Conservation (phyloP, 2,113 vertebrate species). For the Psittacara wagleri region DNA sequence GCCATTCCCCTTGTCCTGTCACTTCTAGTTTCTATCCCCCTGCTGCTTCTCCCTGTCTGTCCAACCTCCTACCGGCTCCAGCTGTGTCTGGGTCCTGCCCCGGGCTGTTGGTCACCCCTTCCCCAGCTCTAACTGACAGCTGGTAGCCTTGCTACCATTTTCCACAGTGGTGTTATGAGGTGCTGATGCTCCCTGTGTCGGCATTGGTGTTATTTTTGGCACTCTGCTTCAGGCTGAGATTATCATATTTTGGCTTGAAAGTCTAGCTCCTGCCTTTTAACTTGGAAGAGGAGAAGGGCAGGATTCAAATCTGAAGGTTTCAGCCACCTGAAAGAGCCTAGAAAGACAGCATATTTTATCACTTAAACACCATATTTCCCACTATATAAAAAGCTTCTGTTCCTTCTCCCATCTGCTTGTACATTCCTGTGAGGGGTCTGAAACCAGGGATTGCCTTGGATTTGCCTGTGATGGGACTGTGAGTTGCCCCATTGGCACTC, state of each 20-base stretch:
- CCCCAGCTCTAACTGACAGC: neutral
- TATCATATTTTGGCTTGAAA: conserved; percentile 51
- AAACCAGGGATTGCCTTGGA: neutral
- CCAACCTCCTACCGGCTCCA: neutral
- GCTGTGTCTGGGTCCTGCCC: accelerated
- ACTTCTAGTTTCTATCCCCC: neutral
- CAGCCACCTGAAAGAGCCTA: conserved; percentile 36
- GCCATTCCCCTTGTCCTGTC: neutral
- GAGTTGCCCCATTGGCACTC: neutral
- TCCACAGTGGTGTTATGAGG: neutral
- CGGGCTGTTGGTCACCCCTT: neutral
- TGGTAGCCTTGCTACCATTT: neutral
- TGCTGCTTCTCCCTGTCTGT: neutral
- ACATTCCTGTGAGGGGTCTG: neutral
- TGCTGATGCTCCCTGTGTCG: neutral
- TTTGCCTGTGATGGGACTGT: neutral
- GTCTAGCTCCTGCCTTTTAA: conserved; percentile 36
- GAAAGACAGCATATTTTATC: conserved; percentile 41
- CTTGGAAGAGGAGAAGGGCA: conserved; percentile 9
- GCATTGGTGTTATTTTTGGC: conserved; percentile 42
- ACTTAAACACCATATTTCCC: neutral
- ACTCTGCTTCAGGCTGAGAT: conserved; percentile 39
- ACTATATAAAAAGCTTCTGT: conserved; percentile 15
- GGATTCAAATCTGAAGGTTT: neutral
- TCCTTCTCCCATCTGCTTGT: neutral